Conservation (phyloP, 2,888 invertebrate genomes). For the Pristionchus arcanus region DNA sequence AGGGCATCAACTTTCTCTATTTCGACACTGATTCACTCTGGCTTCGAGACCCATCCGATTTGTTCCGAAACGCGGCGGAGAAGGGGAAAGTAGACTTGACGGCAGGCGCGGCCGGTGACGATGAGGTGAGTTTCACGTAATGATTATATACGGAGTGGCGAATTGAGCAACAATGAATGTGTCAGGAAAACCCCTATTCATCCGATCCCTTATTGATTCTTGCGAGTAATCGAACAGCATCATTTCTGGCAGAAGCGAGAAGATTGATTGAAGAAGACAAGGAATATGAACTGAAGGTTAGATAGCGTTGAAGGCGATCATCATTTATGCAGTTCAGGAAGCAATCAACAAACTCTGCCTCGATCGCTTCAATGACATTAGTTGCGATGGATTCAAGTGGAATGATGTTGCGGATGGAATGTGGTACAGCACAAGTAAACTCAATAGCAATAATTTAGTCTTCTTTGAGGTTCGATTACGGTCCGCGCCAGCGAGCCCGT, state of each 20-base stretch:
- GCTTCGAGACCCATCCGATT: conserved; percentile 70
- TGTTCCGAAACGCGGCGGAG: conserved; percentile 61
- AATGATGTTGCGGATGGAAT: conserved; percentile 2
- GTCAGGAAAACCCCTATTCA: neutral
- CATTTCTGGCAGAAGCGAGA: neutral
- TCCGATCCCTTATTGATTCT: conserved; percentile 27
- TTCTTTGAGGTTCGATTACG: conserved; percentile 17
- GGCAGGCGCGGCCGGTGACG: conserved; percentile 61
- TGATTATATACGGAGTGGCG: neutral
- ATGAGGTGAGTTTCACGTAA: neutral
- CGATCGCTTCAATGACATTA: neutral
- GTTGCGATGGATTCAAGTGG: conserved; percentile 2
- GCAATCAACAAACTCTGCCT: neutral
- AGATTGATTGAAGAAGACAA: neutral
- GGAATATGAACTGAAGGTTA: neutral
- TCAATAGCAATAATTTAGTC: too few relatives aligned
- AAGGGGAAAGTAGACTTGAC: conserved; percentile 73
- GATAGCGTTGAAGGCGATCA: neutral
- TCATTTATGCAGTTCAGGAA: neutral
- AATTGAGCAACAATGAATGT: neutral
- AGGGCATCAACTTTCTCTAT: conserved; percentile 62
- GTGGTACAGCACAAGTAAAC: neutral
- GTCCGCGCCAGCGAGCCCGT: neutral
- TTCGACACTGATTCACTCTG: conserved; percentile 77
- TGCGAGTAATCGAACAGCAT: neutral